Base-by-base conservation (phyloP, 2,113 vertebrate genomes). In the Columbina picui region DNA sequence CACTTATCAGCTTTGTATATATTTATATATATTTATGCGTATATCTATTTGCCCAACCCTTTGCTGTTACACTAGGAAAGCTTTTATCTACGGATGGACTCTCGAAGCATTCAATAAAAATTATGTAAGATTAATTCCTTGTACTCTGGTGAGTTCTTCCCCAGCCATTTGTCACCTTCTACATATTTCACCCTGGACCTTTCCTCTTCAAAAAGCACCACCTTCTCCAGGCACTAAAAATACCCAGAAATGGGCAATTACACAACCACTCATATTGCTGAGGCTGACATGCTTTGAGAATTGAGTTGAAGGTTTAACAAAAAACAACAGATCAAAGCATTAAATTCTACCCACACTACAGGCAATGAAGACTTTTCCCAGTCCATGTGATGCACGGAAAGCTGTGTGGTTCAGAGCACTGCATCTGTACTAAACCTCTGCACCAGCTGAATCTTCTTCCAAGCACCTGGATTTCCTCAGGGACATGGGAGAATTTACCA, bases 161-260 rank as follows among this genome's bases (percentile, higher is more conserved):
- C 78, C 36, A 47, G 63, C 13, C 59, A 55, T 59, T 27, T 69
- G 56, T 39, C 2, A 0, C 12, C 21, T 78, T 38, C 49, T 36
- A 50, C 10, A 0, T 13, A 23, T 12, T 47, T 53, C 20, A 15
- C 15, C 29, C n/a, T 13, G 14, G 49, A 26, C 29, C 30, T 5
- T 49, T 52, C 34, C 34, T 52, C 50, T 41, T 50, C n/a, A 41
- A n/a, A 32, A 29, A 0, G 0, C 3, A 2, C 49, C 3, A 7
- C 34, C 10, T 17, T 56, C n/a, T 27, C 43, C 14, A 67, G 41
- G 11, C 63, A 83, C 64, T 38, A 41, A 11, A 60, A 26, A 10
- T 2, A 43, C 1, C 0, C 14, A 27, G 19, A 67, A 64, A 45
- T 19, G 45, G 47, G 25, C 50, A 64, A 22, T 5, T 10, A 26